Base-by-base conservation (phyloP, 1,140 invertebrate genomes). In the Dufourea novaeangliae region DNA sequence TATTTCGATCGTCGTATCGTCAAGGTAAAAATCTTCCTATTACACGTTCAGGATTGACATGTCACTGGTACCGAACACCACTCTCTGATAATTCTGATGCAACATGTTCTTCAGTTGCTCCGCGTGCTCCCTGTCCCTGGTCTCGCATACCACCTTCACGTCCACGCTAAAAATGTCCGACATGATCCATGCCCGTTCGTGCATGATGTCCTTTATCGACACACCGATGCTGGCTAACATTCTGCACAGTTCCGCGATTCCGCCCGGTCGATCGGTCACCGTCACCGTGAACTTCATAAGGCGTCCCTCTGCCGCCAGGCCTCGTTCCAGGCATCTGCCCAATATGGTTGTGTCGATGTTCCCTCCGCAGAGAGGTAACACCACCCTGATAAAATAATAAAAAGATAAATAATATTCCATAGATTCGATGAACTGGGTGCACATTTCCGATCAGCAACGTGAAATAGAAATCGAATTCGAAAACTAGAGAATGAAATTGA, bases 291-390 rank as follows among this genome's bases (percentile, higher is more conserved):
- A 97, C 87, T 97, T 97, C 17, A 98, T 93, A 32, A 98, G 92
- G 12, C 98, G 93, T 2, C 97, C 97, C 89, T 98, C 97, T 1
- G 96, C 97, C 3, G 97, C 97, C 85, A 99, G 92, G 27, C 97
- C 98, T 62, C 98, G 93, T 86, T 99, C 98, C 70, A 99, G 92
- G 62, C 97, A 97, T 34, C 98, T 93, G 0, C 97, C 97, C 56
- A 99, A 93, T 0, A 98, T 95, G 0, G 97, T 98, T 6, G 97
- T 97, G 87, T 98, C 97, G 67, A 99, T 98, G 92, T 99, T 99
- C 32, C 98, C 98, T 2, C 98, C 98, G 88, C 96, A 97, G 0
- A 98, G 89, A 39, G 96, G 93, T 37, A 97, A 92, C 1, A 97
- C 97, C 12, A 98, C 96, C 87, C 97, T 97, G 80, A 56, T 85